A percentile compares a stretch with the other conserved stretches of the same genome.
Evolutionary conservation across 2,888 invertebrate genomes (phyloP).

Genomic region (Clistopyga incitator): DNA sequence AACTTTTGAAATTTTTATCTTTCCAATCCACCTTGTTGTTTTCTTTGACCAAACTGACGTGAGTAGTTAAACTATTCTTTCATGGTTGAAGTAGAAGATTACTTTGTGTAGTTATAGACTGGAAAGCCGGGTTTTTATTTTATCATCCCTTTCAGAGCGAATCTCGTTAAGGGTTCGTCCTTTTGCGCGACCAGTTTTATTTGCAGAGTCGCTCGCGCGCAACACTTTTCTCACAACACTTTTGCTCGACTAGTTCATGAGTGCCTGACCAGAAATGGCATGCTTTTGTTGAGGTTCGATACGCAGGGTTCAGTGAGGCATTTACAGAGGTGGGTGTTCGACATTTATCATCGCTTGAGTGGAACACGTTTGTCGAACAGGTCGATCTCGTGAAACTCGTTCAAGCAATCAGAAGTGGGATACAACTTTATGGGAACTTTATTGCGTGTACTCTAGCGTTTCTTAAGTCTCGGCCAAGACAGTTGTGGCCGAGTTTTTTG

Average conservation of each 20-base stretch:
- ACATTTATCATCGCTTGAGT: slow-evolving; percentile 57
- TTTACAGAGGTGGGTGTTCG: slow-evolving; percentile 3
- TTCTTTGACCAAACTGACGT: neutral
- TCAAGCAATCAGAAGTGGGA: slow-evolving; percentile 63
- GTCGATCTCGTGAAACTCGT: slow-evolving; percentile 37
- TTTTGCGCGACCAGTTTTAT: slow-evolving; percentile 14
- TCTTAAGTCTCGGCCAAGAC: neutral
- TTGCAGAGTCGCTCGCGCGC: neutral
- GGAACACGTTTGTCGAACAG: slow-evolving; percentile 44
- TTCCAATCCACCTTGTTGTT: neutral
- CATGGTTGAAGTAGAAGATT: slow-evolving; percentile 19
- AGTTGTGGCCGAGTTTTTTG: slow-evolving; percentile 10
- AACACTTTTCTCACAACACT: slow-evolving; percentile 4
- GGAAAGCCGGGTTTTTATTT: slow-evolving; percentile 44
- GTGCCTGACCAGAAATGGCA: slow-evolving; percentile 44
- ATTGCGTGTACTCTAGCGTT: slow-evolving; percentile 60
- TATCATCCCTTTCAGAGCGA: slow-evolving; percentile 37
- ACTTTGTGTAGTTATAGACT: slow-evolving; percentile 47
- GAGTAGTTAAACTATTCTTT: no score
- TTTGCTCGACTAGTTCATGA: slow-evolving; percentile 7
- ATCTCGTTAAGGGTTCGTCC: slow-evolving; percentile 37
- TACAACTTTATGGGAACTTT: slow-evolving; percentile 66
- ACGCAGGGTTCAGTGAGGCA: slow-evolving; percentile 6
- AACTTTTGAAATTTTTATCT: no score
- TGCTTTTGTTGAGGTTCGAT: slow-evolving; percentile 28